These are phyloP conservation scores for Lithophane ornitopus DNA, from an alignment of 2,888 invertebrate genomes.

Conservation along the genomic window DNA sequence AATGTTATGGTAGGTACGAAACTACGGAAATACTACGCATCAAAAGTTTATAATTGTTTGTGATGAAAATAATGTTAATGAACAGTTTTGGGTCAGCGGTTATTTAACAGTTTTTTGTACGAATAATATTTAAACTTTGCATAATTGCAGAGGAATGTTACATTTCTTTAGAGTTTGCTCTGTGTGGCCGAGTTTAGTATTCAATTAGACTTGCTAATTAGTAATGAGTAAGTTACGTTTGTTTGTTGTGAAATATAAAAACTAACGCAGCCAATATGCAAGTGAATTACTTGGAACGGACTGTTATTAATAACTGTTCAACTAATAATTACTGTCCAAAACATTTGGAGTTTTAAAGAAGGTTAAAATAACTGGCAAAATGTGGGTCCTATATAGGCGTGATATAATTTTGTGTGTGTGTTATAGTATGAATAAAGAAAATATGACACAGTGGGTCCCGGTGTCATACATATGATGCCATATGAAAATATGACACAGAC, in stretches of 20 bases:
- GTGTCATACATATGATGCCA: background rate
- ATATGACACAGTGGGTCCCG: background rate
- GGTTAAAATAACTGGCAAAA: too few species aligned
- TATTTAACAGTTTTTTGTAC: conserved; percentile 38
- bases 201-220: conserved; percentile 74
- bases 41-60: conserved; percentile 3
- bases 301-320: conserved; percentile 19
- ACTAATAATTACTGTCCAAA: conserved; percentile 12
- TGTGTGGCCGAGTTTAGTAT: conserved; percentile 61
- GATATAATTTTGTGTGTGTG: background rate
- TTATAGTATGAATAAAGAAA: background rate
- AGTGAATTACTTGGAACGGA: conserved; percentile 36
- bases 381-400: background rate
- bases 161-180: conserved; percentile 60
- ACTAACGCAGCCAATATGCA: conserved; percentile 65
- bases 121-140: conserved; percentile 56
- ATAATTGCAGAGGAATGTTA: conserved; percentile 58
- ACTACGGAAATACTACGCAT: conserved; percentile 14
- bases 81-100: conserved; percentile 55
- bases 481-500: background rate
- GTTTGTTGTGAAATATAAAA: conserved; percentile 67
- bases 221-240: conserved; percentile 61
- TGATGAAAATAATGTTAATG: conserved; percentile 36
- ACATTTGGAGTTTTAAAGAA: conserved; percentile 1
- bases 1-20: conserved; percentile 3